Percentiles rank a stretch among this genome's conserved stretches.
Conservation (phyloP, 2,888 invertebrate species). For the Drosophila maculinotata region DNA sequence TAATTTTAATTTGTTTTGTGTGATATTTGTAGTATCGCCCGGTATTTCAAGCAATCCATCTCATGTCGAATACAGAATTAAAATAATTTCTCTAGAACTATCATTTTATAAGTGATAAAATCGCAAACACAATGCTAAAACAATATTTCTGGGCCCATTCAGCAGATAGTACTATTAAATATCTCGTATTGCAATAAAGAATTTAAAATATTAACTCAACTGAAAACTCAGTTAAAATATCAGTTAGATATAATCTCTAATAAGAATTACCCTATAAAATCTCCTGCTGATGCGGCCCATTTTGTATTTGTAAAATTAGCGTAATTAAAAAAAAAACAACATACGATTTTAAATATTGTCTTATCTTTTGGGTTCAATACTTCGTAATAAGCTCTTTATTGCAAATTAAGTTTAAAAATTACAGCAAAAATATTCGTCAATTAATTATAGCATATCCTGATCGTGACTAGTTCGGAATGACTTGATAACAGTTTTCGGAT, state of each 20-base stretch:
- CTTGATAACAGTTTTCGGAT: slow-evolving; percentile 3
- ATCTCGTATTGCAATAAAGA: too few relatives aligned
- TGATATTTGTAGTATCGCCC: slow-evolving; percentile 56
- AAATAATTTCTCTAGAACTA: slow-evolving; percentile 19
- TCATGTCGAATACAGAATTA: slow-evolving; percentile 27
- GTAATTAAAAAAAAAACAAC: not conserved
- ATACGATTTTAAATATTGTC: not conserved
- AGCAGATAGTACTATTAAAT: not conserved
- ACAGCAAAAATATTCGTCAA: too few relatives aligned
- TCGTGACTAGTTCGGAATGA: slow-evolving; percentile 3
- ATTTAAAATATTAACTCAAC: too few relatives aligned
- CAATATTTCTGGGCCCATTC: slow-evolving; percentile 10
- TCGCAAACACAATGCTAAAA: slow-evolving; percentile 31
- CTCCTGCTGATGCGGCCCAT: not conserved
- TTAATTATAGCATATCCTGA: not conserved
- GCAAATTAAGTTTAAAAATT: too few relatives aligned
- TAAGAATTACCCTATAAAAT: not conserved
- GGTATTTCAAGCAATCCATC: slow-evolving; percentile 40
- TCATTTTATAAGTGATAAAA: slow-evolving; percentile 34
- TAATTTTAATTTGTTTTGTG: slow-evolving; percentile 36
- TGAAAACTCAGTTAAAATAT: not conserved
- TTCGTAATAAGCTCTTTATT: too few relatives aligned
- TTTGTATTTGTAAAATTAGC: not conserved
- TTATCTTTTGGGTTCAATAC: not conserved
- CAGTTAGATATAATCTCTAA: not conserved